Evolutionary conservation across 2,888 invertebrate genomes (phyloP).

Genomic region (Drosophila anomalata): DNA sequence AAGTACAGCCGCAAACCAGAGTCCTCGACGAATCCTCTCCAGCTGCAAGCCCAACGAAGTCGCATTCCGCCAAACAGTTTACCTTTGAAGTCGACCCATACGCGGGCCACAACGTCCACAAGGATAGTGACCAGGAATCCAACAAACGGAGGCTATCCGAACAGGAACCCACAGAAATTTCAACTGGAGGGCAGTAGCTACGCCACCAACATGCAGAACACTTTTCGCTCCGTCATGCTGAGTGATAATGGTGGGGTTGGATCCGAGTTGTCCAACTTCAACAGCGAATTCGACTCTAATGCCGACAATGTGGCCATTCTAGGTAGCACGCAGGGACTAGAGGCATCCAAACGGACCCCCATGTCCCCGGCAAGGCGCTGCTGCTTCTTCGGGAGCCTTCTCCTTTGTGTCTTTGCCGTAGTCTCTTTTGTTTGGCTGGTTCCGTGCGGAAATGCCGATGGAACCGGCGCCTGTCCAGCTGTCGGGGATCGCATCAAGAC

Average conservation of each 20-base stretch:
- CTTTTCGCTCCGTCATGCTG: constrained; percentile 82
- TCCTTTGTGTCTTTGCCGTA: constrained; percentile 89
- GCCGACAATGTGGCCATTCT: constrained; percentile 83
- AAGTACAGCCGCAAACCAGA: constrained; percentile 54
- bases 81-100: constrained; percentile 60
- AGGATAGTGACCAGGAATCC: constrained; percentile 49
- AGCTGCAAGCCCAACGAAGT: constrained; percentile 65
- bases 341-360: constrained; percentile 84
- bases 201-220: constrained; percentile 80
- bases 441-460: constrained; percentile 87
- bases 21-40: constrained; percentile 46
- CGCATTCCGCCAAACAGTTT: constrained; percentile 72
- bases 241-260: constrained; percentile 76
- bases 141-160: constrained; percentile 19
- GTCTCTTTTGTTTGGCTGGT: constrained; percentile 90
- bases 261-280: constrained; percentile 80
- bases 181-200: constrained; percentile 62
- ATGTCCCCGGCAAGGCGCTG: constrained; percentile 89
- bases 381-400: constrained; percentile 89
- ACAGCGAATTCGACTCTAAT: constrained; percentile 82
- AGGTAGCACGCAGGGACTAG: constrained; percentile 64
- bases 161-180: constrained; percentile 33
- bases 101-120: constrained; percentile 46
- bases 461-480: constrained; percentile 87
- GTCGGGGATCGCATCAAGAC: constrained; percentile 86